These are phyloP conservation scores for Theretra japonica DNA, from an alignment of 2,888 invertebrate genomes.

Conservation along the genomic window DNA sequence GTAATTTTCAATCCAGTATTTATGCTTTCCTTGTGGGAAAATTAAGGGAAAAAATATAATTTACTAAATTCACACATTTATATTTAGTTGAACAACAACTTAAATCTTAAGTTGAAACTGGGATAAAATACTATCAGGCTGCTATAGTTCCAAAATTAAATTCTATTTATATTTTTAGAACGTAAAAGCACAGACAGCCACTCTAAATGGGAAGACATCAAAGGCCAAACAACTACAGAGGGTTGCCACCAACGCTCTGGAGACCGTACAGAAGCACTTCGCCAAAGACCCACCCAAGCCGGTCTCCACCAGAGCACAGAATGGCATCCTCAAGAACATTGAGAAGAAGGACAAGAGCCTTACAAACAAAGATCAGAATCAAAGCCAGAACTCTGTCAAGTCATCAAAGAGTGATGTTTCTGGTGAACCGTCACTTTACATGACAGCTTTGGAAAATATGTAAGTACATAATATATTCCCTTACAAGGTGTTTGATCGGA, in stretches of 20 bases:
- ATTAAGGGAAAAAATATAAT: too few relatives aligned
- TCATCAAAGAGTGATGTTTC: slow-evolving; percentile 87
- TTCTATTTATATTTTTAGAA: slow-evolving; percentile 61
- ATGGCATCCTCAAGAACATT: slow-evolving; percentile 78
- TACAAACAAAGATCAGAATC: slow-evolving; percentile 63
- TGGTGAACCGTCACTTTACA: slow-evolving; percentile 90
- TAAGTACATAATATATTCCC: slow-evolving; percentile 73
- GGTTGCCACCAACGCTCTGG: slow-evolving; percentile 71
- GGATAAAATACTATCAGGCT: neutral
- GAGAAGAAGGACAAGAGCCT: slow-evolving; percentile 61
- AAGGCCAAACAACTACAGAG: slow-evolving; percentile 77
- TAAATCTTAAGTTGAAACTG: neutral
- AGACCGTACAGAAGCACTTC: slow-evolving; percentile 74
- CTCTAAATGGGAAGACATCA: slow-evolving; percentile 70
- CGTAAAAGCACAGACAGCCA: slow-evolving; percentile 65
- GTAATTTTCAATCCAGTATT: too few relatives aligned
- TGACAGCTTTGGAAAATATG: slow-evolving; percentile 91
- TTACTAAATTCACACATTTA: too few relatives aligned
- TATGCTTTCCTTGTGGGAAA: too few relatives aligned
- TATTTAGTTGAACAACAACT: neutral
- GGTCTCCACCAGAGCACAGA: slow-evolving; percentile 65
- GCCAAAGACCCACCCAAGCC: slow-evolving; percentile 69
- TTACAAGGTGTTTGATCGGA: neutral
- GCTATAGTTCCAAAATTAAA: neutral
- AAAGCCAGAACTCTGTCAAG: slow-evolving; percentile 68